These are phyloP conservation scores for Danio tinwini DNA, from an alignment of 2,797 vertebrate species.

Conservation along the genomic window DNA sequence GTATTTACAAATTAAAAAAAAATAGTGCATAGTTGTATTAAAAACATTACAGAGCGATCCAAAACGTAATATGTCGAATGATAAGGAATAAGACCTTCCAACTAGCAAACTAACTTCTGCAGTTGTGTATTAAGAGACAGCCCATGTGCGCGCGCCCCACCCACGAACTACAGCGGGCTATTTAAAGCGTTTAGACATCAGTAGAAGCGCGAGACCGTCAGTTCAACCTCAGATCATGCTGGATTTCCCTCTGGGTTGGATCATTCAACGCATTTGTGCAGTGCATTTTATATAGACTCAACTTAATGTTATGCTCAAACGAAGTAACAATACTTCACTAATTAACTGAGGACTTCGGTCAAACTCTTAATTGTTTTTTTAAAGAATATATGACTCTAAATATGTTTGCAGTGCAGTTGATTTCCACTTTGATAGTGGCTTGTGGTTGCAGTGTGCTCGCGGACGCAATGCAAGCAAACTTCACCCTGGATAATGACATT, in stretches of 20 bases:
- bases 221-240: background rate
- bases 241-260: background rate
- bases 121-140: background rate
- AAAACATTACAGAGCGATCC: no score
- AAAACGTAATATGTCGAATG: no score
- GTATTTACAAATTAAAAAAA: no score
- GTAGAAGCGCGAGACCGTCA: slow-evolving; percentile 16
- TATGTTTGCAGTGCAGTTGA: slow-evolving; percentile 14
- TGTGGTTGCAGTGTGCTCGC: slow-evolving; percentile 78
- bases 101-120: no score
- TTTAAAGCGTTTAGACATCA: slow-evolving; percentile 56
- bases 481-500: slow-evolving; percentile 87
- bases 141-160: slow-evolving; percentile 38
- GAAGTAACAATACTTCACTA: background rate
- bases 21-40: no score
- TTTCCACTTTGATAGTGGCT: slow-evolving; percentile 49
- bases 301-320: background rate
- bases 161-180: slow-evolving; percentile 59
- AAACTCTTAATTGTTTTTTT: background rate
- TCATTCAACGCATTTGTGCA: background rate
- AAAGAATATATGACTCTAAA: background rate
- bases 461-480: slow-evolving; percentile 84
- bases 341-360: background rate
- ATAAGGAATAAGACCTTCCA: no score
- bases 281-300: background rate